These are phyloP conservation scores for Enteromius afrohamiltoni DNA, from an alignment of 2,797 vertebrate species.

Conservation along the genomic window DNA sequence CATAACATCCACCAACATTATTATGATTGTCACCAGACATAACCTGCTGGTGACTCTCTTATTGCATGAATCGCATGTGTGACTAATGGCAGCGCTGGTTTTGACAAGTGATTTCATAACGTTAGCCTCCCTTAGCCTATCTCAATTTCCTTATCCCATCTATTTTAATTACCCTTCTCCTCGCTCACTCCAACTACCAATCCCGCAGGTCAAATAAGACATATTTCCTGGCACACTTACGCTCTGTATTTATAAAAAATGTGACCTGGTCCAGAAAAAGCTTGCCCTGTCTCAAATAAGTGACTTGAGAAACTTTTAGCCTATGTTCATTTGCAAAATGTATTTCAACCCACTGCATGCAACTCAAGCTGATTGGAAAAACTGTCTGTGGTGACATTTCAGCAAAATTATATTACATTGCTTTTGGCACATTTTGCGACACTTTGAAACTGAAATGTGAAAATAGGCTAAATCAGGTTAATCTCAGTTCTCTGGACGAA, in stretches of 20 bases:
- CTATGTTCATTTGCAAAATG: conserved; percentile 4
- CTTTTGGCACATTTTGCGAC: neutral
- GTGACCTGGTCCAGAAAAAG: conserved; percentile 31
- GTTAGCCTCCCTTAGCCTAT: conserved; percentile 47
- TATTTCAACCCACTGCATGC: neutral
- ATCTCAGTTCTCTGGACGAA: neutral
- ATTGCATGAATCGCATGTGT: neutral
- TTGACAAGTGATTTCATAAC: conserved; percentile 54
- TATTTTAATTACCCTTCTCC: conserved; percentile 58
- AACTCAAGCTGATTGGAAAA: neutral
- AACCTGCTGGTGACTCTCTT: neutral
- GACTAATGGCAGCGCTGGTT: conserved; percentile 49
- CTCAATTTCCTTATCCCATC: conserved; percentile 56
- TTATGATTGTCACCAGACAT: conserved; percentile 12
- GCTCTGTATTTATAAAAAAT: conserved; percentile 52
- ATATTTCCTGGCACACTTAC: conserved; percentile 47
- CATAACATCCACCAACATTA: conserved; percentile 18
- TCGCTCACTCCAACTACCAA: conserved; percentile 14
- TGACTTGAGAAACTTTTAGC: neutral
- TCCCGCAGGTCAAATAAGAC: conserved; percentile 55
- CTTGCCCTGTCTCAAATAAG: conserved; percentile 41
- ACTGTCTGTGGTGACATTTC: neutral
- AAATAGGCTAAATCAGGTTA: neutral
- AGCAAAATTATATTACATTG: neutral
- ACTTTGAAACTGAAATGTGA: neutral